Percentiles rank a stretch among this genome's conserved stretches.
Evolutionary conservation across 2,888 invertebrate species (phyloP).

Genomic region (Lissocephala sabroskyi): DNA sequence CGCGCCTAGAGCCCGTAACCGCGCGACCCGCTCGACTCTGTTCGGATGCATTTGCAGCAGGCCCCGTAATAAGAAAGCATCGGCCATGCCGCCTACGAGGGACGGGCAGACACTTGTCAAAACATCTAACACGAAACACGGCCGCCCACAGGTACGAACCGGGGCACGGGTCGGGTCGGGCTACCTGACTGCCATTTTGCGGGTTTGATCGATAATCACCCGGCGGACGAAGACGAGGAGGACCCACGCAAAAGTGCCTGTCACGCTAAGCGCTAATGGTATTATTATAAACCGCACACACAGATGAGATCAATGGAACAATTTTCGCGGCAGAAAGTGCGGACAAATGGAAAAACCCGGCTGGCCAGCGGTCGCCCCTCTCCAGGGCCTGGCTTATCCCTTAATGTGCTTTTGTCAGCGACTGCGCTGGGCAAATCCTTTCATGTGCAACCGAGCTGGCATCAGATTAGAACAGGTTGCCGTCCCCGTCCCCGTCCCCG

Average conservation of each 20-base stretch:
- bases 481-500: background rate
- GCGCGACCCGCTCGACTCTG: too few relatives aligned
- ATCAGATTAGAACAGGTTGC: conserved; percentile 62
- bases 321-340: conserved; percentile 3
- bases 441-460: conserved; percentile 63
- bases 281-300: conserved; percentile 38
- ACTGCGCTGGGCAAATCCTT: conserved; percentile 44
- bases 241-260: conserved; percentile 33
- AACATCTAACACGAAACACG: conserved; percentile 26
- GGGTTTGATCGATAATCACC: conserved; percentile 66
- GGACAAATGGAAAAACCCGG: conserved; percentile 3
- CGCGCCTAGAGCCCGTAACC: background rate
- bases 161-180: conserved; percentile 16
- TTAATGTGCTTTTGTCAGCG: conserved; percentile 62
- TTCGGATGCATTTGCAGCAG: too few relatives aligned
- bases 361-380: too few relatives aligned
- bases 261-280: conserved; percentile 55
- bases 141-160: conserved; percentile 3
- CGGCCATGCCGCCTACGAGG: too few relatives aligned
- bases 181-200: conserved; percentile 53
- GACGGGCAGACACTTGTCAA: conserved; percentile 58
- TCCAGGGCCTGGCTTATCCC: conserved; percentile 46
- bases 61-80: too few relatives aligned
- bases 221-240: conserved; percentile 23
- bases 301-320: conserved; percentile 20